Base-by-base conservation (phyloP, 2,888 invertebrate genomes). In the Diabrotica balteata region DNA sequence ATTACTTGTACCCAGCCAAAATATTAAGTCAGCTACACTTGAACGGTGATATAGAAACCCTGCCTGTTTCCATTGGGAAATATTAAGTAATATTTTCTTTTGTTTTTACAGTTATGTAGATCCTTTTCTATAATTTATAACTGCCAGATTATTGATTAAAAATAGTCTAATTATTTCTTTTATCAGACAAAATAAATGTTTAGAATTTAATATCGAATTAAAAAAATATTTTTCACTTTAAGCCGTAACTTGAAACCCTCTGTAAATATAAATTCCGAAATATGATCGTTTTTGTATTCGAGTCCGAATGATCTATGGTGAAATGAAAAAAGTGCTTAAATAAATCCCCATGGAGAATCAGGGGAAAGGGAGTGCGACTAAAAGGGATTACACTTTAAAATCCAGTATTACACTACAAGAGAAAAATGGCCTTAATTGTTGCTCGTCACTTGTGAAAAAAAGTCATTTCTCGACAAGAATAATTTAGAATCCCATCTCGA, bases 361-460 rank as follows among this genome's bases (percentile, higher is more conserved):
- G 42, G 49, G 54, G 50, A 68, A 59, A 53, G 64, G 58, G 67
- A 65, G 65, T 64, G 64, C 59, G 63, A 61, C 63, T 52, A 60
- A 58, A 69, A 68, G 53, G 69, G 69, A 71, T 71, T 71, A 71
- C 58, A 69, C 63, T 69, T 71, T 71, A 65, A 68, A 71, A 68
- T 69, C 71, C 69, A 57, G 67, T 63, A 67, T 67, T 71, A 71
- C 59, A 32, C 32, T 4, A 68, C 57, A 53, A 64, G 55, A 71
- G 71, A 71, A 71, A 71, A 71, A 71, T 69, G 71, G 62, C 46
- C 65, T 63, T 69, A 71, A 69, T 71, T 71, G 65, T 51, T 47
- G 50, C 46, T 58, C 63, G 63, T 66, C 67, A 66, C 66, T 70
- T 55, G 68, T 54, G 63, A 54, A 70, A 70, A 70, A 69, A 66